Conservation (phyloP, 1,140 invertebrate species). For the Holcopasites calliopsidis region DNA sequence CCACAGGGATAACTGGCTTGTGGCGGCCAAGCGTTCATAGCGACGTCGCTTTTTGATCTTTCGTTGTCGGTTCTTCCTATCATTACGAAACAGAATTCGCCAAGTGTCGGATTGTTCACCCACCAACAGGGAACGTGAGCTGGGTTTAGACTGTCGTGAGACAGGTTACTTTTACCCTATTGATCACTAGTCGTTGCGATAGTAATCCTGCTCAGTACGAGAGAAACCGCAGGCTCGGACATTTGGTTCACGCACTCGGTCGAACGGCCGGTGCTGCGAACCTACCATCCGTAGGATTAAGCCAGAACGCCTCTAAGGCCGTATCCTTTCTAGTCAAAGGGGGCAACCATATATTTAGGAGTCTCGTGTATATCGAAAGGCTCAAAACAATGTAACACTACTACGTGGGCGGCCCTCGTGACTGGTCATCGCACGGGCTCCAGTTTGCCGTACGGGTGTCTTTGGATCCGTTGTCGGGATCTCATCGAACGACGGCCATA, state of each 20-base stretch:
- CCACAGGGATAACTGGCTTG: slow-evolving; percentile 79
- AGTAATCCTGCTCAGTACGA: slow-evolving; percentile 86
- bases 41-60: slow-evolving; percentile 82
- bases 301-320: slow-evolving; percentile 63
- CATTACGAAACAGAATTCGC: too few species aligned
- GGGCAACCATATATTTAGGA: too few species aligned
- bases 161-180: slow-evolving; percentile 84
- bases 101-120: too few species aligned
- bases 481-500: too few species aligned
- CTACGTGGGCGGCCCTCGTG: too few species aligned
- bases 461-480: too few species aligned
- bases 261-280: slow-evolving; percentile 82
- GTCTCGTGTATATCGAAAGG: too few species aligned
- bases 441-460: too few species aligned
- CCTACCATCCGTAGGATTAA: slow-evolving; percentile 90
- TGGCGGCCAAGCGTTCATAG: slow-evolving; percentile 55
- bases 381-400: too few species aligned
- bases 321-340: too few species aligned
- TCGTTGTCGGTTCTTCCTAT: slow-evolving; percentile 84
- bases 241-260: slow-evolving; percentile 84
- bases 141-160: slow-evolving; percentile 41
- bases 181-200: slow-evolving; percentile 79
- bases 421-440: too few species aligned
- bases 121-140: too few species aligned
- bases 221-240: slow-evolving; percentile 90